Evolutionary conservation across 1,140 invertebrate species (phyloP).

Genomic region (Nymphalis io): DNA sequence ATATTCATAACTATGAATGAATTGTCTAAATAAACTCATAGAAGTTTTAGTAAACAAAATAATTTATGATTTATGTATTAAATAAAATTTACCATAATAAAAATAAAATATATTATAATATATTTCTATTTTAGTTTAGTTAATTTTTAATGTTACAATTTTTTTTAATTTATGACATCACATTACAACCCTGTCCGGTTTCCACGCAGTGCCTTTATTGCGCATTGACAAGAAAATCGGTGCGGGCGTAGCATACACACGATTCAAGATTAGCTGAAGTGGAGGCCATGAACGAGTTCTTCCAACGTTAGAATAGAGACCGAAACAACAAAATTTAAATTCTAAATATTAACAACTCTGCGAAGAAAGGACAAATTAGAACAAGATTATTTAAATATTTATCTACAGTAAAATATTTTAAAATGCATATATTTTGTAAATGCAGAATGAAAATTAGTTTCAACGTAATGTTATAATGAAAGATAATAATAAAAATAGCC

Average conservation of each 20-base stretch:
- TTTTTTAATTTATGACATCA: not conserved
- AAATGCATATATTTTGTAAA: too few relatives aligned
- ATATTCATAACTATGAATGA: too few relatives aligned
- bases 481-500: not conserved
- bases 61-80: too few relatives aligned
- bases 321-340: conserved; percentile 12
- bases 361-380: too few relatives aligned
- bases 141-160: not conserved
- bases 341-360: not conserved
- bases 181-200: conserved; percentile 15
- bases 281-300: conserved; percentile 33
- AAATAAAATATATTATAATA: not conserved
- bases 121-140: too few relatives aligned
- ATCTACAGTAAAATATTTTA: too few relatives aligned
- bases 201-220: conserved; percentile 53
- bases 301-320: conserved; percentile 15
- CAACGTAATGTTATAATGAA: too few relatives aligned
- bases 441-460: too few relatives aligned
- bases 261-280: conserved; percentile 43
- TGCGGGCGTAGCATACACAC: conserved; percentile 64
- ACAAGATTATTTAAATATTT: too few relatives aligned
- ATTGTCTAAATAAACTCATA: too few relatives aligned
- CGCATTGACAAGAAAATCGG: conserved; percentile 50
- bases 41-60: too few relatives aligned
- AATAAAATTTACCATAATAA: too few relatives aligned